These are phyloP conservation scores for Heliconius ismenius DNA, from an alignment of 2,888 invertebrate genomes.

Conservation along the genomic window DNA sequence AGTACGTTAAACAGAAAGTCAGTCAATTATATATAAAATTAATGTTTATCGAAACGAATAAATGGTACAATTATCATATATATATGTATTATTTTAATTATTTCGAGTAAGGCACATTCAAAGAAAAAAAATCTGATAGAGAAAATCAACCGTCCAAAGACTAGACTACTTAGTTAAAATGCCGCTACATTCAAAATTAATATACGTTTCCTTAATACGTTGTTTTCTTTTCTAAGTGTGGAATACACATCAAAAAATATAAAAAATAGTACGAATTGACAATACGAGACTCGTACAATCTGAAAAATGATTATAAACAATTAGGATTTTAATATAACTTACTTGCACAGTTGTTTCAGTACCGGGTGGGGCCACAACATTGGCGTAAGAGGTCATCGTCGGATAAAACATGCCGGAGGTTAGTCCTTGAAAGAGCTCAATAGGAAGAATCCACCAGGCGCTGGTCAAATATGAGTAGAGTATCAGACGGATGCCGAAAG, in stretches of 20 bases:
- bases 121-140: too few species aligned
- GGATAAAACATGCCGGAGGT: conserved; percentile 94
- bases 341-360: conserved; percentile 94
- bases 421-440: conserved; percentile 93
- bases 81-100: too few species aligned
- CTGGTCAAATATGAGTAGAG: conserved; percentile 90
- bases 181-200: too few species aligned
- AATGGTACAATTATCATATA: too few species aligned
- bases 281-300: neutral
- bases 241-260: neutral
- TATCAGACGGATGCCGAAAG: conserved; percentile 90
- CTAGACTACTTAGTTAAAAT: too few species aligned
- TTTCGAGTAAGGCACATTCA: too few species aligned
- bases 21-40: too few species aligned
- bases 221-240: too few species aligned
- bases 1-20: too few species aligned
- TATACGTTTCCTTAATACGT: too few species aligned
- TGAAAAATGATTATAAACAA: neutral
- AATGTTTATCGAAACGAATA: too few species aligned
- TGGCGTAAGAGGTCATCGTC: conserved; percentile 94
- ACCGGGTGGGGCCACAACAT: conserved; percentile 90
- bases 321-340: conserved; percentile 32
- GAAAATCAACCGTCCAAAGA: too few species aligned
- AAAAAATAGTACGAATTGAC: neutral
- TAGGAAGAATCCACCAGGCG: conserved; percentile 91